Conservation (phyloP, 2,888 invertebrate genomes). For the Cheilosia variabilis region DNA sequence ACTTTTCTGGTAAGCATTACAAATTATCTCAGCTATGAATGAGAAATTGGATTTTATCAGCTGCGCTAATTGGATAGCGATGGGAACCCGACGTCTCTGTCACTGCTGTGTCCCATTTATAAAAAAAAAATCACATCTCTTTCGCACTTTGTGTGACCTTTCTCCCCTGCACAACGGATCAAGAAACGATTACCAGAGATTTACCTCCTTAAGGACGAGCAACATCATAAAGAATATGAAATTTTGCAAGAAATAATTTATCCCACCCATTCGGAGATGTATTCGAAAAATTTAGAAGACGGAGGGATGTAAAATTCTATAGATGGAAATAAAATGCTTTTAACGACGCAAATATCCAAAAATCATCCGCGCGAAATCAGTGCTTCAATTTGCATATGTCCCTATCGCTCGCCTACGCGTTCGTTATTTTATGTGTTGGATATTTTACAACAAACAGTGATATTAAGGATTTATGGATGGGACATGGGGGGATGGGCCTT, state of each 20-base stretch:
- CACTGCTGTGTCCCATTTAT: no score
- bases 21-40: conserved; percentile 53
- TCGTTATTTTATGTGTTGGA: neutral
- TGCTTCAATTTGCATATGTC: conserved; percentile 2
- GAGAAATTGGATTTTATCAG: conserved; percentile 52
- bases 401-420: conserved; percentile 4
- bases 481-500: neutral
- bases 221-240: conserved; percentile 26
- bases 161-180: no score
- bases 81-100: neutral
- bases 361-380: conserved; percentile 7
- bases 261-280: neutral
- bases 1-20: conserved; percentile 12
- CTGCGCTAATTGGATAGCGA: conserved; percentile 21
- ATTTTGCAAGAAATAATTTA: conserved; percentile 36
- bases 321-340: conserved; percentile 12
- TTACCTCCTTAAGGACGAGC: neutral
- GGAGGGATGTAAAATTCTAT: conserved; percentile 26
- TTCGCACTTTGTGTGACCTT: no score
- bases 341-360: neutral
- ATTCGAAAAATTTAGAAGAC: neutral
- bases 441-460: neutral
- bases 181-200: no score
- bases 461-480: conserved; percentile 2
- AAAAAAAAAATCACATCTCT: no score